Base-by-base conservation (phyloP, 2,888 invertebrate species). In the Rhamphomyia laevipes region DNA sequence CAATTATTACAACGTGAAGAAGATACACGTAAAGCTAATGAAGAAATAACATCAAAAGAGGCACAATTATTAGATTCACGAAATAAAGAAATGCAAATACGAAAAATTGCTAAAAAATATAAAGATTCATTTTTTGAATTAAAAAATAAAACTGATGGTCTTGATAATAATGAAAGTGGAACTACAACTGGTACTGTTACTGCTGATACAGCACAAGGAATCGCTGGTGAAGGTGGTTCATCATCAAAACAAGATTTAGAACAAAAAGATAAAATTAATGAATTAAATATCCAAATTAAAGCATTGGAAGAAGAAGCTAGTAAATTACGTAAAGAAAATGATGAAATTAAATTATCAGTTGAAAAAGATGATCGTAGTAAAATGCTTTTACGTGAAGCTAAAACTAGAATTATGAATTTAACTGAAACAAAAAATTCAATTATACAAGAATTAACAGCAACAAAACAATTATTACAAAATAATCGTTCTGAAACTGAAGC, bases 81-180 rank as follows among this genome's bases (percentile, higher is more conserved):
- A 54, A 83, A 78, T 59, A 83, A 83, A 58, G 82, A 82, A 65
- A 70, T 79, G 55, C 82, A 84, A 64, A 82, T 89, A 37, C 79
- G 88, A 57, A 91, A 88, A 66, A 89, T 95, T 56, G 95, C 93
- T 7, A 87, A 91, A 61, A 91, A 91, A 61, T 95, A 94, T 66
- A 94, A 93, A 68, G 83, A 80, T 11, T 86, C 86, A 57, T 90
- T 78, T 64, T 86, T 86, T 63, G 89, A 89, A 57, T 73, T 86
- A 17, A 73, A 76, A 0, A 84, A 82, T 63, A 75, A 78, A 17
- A 81, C 82, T 55, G 79, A 79, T 58, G 77, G 78, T 43, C 47
- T 27, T 47, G 80, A 77, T 58, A 76, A 78, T 55, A 68, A 69
- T 27, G 7, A 2, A 18, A 67, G 69, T 4, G 66, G 53, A 3